Conservation (phyloP, 2,888 invertebrate genomes). For the Erebia aethiops region DNA sequence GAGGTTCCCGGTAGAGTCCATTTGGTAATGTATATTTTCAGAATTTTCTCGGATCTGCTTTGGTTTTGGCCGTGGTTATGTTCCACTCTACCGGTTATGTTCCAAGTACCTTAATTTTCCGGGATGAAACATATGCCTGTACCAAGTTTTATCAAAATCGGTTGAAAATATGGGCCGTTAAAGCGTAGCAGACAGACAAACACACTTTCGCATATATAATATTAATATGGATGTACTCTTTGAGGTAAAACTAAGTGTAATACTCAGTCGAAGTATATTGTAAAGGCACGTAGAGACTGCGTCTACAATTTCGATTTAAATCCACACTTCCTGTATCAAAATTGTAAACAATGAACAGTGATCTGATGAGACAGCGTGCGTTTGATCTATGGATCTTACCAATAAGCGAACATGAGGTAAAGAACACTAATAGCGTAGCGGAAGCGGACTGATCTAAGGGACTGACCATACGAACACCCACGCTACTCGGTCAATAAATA, state of each 20-base stretch:
- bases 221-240: background rate
- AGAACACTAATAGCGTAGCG: constrained; percentile 70
- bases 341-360: constrained; percentile 4
- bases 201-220: too few relatives aligned
- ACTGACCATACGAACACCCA: constrained; percentile 59
- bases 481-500: background rate
- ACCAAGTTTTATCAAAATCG: too few relatives aligned
- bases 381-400: constrained; percentile 44
- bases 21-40: too few relatives aligned
- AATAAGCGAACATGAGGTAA: constrained; percentile 67
- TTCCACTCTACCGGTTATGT: too few relatives aligned
- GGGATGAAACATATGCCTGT: too few relatives aligned
- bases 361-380: constrained; percentile 3
- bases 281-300: background rate
- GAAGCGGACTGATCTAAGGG: constrained; percentile 71
- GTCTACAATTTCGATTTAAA: background rate
- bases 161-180: too few relatives aligned
- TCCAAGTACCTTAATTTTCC: too few relatives aligned
- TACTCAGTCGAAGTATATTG: background rate
- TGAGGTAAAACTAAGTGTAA: too few relatives aligned
- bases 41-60: too few relatives aligned
- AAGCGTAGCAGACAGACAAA: too few relatives aligned
- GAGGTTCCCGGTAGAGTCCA: too few relatives aligned
- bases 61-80: too few relatives aligned
- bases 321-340: background rate